Evolutionary conservation across 2,888 invertebrate genomes (phyloP), one percentile per base, ranked within the genome.

Genomic region (Rhorus exstirpatorius): DNA sequence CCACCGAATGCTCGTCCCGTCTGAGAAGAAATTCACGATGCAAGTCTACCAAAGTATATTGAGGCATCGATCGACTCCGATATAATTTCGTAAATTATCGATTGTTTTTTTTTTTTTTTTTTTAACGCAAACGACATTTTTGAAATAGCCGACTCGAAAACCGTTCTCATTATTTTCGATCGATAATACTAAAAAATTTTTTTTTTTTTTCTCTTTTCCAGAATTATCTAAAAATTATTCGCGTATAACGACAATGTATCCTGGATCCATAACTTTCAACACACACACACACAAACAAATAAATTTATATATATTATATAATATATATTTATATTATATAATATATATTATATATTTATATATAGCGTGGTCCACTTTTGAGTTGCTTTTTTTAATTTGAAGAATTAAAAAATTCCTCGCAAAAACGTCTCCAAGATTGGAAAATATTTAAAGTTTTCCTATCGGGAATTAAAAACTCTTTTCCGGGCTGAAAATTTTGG

Each of bases 241-340:
- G 41, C 68, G 67, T 67, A 63, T 44, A 76, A 58, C 26, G 31
- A 17, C 75, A 76, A 68, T 72, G 81, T 77, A 77, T 72, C 6
- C 44, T 49, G 51, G 19, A 68, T 53, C 21, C 21, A 38, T 21
- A 24, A 53, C 26, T n/a, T n/a, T n/a, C n/a, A n/a, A n/a, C 38
- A 51, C 12, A 65, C 35, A 21, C 26, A 31, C 1, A 55, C 26
- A 21, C 44, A 65, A 21, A 61, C 60, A 51, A n/a, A 58, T 38
- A 60, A 19, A 60, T 31, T 10, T 19, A 65, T 8, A 58, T 46
- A 44, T 65, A 49, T 67, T n/a, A n/a, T n/a, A n/a, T n/a, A n/a
- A n/a, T n/a, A n/a, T n/a, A n/a, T n/a, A n/a, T n/a, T n/a, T n/a
- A n/a, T n/a, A n/a, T n/a, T n/a, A n/a, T n/a, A n/a, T n/a, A n/a